Percentiles rank a stretch among this genome's conserved stretches.
These are phyloP conservation scores for Phymorhynchus buccinoides DNA, from an alignment of 1,140 invertebrate species.

Conservation along the genomic window DNA sequence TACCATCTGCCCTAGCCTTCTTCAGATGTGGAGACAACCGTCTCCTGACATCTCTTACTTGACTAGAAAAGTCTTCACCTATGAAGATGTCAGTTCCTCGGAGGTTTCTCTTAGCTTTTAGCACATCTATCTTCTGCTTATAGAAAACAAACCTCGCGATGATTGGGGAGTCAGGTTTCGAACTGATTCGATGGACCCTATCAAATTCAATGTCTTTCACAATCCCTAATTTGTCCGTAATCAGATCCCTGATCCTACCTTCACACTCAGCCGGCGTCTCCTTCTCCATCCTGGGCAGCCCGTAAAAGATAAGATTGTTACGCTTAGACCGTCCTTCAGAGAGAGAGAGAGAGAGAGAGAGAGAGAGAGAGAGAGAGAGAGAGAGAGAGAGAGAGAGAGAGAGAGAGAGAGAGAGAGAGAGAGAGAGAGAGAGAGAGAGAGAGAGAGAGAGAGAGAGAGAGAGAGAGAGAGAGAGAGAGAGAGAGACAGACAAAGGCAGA, in stretches of 20 bases:
- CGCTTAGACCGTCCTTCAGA: too few species aligned
- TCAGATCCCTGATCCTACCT: not conserved
- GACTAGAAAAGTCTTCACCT: not conserved
- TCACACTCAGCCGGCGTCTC: not conserved
- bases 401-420: too few species aligned
- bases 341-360: too few species aligned
- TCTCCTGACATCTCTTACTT: not conserved
- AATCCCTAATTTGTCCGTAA: not conserved
- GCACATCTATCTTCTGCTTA: not conserved
- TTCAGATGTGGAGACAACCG: not conserved
- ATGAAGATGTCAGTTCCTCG: not conserved
- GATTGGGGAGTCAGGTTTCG: not conserved
- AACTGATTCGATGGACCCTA: not conserved
- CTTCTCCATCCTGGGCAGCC: not conserved
- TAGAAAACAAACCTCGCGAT: not conserved
- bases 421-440: too few species aligned
- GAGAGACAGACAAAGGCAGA: too few species aligned
- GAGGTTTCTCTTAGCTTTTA: not conserved
- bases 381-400: too few species aligned
- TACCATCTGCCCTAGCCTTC: not conserved
- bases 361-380: too few species aligned
- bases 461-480: too few species aligned
- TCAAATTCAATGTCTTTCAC: not conserved
- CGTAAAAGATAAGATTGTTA: not conserved
- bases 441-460: too few species aligned